These are phyloP conservation scores for Caenorhabditis sp. DNA, from an alignment of 2,888 invertebrate species.

Conservation along the genomic window DNA sequence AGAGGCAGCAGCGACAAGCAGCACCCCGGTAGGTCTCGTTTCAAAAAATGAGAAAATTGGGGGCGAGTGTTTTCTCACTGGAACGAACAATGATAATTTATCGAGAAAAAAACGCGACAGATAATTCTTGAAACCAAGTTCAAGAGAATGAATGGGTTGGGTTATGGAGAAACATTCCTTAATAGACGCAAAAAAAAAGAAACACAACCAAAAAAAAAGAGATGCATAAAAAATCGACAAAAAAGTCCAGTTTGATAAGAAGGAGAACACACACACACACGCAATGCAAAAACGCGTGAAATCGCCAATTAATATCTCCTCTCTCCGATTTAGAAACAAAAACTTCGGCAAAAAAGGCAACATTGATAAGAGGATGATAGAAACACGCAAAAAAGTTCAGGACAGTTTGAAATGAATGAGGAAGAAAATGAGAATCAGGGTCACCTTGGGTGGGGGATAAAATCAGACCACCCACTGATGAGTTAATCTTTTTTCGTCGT, in stretches of 20 bases:
- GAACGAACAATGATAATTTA: not conserved
- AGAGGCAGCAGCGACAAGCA: not conserved
- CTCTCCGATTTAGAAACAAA: not conserved
- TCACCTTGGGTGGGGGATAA: not conserved
- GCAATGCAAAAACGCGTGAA: constrained; percentile 1
- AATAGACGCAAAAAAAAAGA: not conserved
- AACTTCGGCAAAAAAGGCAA: constrained; percentile 1
- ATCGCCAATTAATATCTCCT: constrained; percentile 1
- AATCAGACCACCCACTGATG: constrained; percentile 6
- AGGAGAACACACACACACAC: not conserved
- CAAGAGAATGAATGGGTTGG: too few species aligned
- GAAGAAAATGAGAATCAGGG: not conserved
- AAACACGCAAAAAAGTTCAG: not conserved
- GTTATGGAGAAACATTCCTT: not conserved
- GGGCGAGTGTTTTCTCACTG: not conserved
- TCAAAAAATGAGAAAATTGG: not conserved
- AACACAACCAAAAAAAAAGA: not conserved
- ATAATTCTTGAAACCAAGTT: too few species aligned
- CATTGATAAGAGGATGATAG: not conserved
- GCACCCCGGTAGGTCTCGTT: not conserved
- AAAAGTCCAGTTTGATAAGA: not conserved
- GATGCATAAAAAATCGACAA: not conserved
- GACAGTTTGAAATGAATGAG: not conserved
- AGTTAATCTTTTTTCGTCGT: constrained; percentile 26
- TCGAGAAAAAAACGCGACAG: too few species aligned